Conservation (phyloP, 2,888 invertebrate species). For the Dasypolia templi region DNA sequence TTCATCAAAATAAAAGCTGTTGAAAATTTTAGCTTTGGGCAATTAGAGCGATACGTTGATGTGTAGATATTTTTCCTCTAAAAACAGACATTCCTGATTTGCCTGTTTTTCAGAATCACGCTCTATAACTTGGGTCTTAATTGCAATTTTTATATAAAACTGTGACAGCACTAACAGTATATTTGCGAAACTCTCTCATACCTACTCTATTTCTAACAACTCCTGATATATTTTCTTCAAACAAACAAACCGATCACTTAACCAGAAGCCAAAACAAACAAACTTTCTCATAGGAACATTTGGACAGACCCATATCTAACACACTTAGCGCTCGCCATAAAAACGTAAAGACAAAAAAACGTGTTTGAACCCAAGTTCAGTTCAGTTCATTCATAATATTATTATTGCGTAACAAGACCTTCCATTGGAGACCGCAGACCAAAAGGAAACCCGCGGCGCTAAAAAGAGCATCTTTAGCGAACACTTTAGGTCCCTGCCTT, state of each 20-base stretch:
- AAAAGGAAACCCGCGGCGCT: slow-evolving; percentile 80
- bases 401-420: slow-evolving; percentile 74
- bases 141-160: no score
- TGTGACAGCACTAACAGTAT: no score
- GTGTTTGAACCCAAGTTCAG: slow-evolving; percentile 68
- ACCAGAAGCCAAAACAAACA: slow-evolving; percentile 46
- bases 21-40: background rate
- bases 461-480: slow-evolving; percentile 82
- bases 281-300: slow-evolving; percentile 55
- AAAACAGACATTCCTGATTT: no score
- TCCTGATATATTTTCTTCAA: no score
- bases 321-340: slow-evolving; percentile 63
- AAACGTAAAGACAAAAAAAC: slow-evolving; percentile 59
- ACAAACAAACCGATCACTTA: slow-evolving; percentile 9
- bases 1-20: background rate
- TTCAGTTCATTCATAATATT: slow-evolving; percentile 72
- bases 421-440: slow-evolving; percentile 77
- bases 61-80: no score
- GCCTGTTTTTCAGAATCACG: no score
- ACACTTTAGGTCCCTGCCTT: slow-evolving; percentile 81
- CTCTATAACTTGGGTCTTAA: no score
- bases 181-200: no score
- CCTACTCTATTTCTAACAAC: no score
- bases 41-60: background rate
- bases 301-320: slow-evolving; percentile 48